These are phyloP conservation scores for Euplexia lucipara DNA, from an alignment of 2,888 invertebrate genomes.

Conservation along the genomic window DNA sequence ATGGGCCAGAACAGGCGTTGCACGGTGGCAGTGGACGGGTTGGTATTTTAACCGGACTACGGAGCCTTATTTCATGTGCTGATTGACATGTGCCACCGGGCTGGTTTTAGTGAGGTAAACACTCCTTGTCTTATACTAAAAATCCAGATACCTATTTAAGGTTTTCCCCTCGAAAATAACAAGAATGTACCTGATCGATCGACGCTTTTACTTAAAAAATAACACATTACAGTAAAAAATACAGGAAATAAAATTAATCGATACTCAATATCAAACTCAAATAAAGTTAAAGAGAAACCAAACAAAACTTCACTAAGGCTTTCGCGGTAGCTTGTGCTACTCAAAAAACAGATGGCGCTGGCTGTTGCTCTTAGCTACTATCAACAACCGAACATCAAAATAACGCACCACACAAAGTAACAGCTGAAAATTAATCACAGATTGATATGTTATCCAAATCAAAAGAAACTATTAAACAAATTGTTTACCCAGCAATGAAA, in stretches of 20 bases:
- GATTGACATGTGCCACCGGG: no score
- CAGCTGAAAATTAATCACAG: slow-evolving; percentile 59
- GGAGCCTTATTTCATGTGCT: no score
- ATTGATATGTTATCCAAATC: slow-evolving; percentile 65
- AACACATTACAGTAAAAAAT: neutral
- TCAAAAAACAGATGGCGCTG: slow-evolving; percentile 54
- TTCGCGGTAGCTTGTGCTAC: neutral
- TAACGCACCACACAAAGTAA: slow-evolving; percentile 36
- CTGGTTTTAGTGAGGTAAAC: no score
- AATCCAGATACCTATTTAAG: no score
- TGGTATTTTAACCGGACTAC: no score
- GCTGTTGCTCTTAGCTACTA: neutral
- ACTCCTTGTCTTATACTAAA: no score
- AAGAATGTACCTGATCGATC: no score
- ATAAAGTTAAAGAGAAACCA: neutral
- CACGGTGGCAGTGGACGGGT: no score
- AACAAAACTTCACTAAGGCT: neutral
- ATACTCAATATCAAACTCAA: neutral
- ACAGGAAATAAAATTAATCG: no score
- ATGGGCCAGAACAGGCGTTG: no score
- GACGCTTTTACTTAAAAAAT: no score
- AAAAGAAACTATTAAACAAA: slow-evolving; percentile 71
- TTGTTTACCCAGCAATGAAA: slow-evolving; percentile 76
- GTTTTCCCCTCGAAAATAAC: no score
- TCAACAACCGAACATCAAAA: slow-evolving; percentile 22